Conservation (phyloP, 2,888 invertebrate species). For the Apodemia mormo region DNA sequence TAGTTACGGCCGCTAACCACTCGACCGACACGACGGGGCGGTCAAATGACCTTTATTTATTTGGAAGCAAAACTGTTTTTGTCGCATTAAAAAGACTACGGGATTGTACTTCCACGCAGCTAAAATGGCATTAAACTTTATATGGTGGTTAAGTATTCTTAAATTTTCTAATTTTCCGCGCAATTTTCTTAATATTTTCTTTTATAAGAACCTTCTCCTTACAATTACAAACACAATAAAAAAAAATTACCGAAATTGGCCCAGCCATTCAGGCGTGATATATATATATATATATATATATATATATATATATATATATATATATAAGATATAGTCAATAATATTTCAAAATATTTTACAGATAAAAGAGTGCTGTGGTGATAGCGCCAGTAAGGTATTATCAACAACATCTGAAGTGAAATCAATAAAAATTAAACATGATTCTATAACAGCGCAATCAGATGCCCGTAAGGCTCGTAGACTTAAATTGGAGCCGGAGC, state of each 20-base stretch:
- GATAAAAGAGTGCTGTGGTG: constrained; percentile 64
- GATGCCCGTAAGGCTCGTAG: constrained; percentile 35
- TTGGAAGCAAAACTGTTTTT: not conserved
- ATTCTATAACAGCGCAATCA: not conserved
- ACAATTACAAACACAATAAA: too few species aligned
- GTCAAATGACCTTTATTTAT: not conserved
- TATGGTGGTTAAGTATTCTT: too few species aligned
- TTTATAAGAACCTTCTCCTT: too few species aligned
- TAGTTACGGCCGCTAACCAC: not conserved
- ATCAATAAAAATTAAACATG: constrained; percentile 4
- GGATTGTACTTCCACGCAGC: too few species aligned
- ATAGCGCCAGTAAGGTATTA: constrained; percentile 56
- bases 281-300: too few species aligned
- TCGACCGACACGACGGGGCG: not conserved
- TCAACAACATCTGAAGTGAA: constrained; percentile 40
- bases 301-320: too few species aligned
- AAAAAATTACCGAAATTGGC: too few species aligned
- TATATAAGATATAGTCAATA: too few species aligned
- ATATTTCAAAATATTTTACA: constrained; percentile 34
- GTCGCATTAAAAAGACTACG: not conserved
- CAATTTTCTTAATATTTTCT: too few species aligned
- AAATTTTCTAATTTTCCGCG: too few species aligned
- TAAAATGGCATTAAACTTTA: too few species aligned
- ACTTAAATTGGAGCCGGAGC: constrained; percentile 52
- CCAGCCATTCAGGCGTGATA: too few species aligned